Base-by-base conservation (phyloP, 2,797 vertebrate genomes). In the Cynodonichthys magdalenae region DNA sequence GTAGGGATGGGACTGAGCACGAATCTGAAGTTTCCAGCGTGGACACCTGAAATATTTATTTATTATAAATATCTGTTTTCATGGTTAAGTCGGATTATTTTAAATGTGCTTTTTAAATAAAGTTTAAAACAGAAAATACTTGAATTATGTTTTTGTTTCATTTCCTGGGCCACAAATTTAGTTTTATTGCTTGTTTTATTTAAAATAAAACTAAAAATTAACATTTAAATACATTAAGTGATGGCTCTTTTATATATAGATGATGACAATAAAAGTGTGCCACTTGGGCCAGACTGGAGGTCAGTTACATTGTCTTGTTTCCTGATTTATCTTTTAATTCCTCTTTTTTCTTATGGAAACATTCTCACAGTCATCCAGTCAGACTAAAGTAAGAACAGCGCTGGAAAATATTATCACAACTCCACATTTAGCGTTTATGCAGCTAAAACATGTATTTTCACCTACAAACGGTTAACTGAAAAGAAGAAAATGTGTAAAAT, bases 291-390 rank as follows among this genome's bases (percentile, higher is more conserved):
- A 66, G 17, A 62, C 66, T 74, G 57, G 70, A 0, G 5, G n/a
- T 17, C 57, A 5, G 20, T 24, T 57, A 12, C 78, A 59, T 61
- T 55, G 59, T 11, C 4, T 2, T 0, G 19, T 55, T 80, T 87
- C 84, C 76, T 75, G 65, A 79, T 79, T 67, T 66, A 53, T 67
- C 49, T 34, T 24, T 3, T 8, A 10, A 3, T 68, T 80, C 72
- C 75, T 69, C 52, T 83, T 81, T 81, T 69, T 71, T 79, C 81
- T 71, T 41, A 15, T 62, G 80, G 71, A 74, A 86, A 82, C 66
- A 80, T 0, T 14, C 6, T 57, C 15, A 2, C 36, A 27, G 28
- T 47, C 44, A 1, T 28, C 57, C 46, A 15, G 15, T 50, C 29
- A 1, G 57, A 44, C 53, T 18, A 36, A 53, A 70, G 52, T 20